phyloP scores from a whole-genome alignment of 2,888 invertebrate species.

The Agrotis ipsilon region DNA sequence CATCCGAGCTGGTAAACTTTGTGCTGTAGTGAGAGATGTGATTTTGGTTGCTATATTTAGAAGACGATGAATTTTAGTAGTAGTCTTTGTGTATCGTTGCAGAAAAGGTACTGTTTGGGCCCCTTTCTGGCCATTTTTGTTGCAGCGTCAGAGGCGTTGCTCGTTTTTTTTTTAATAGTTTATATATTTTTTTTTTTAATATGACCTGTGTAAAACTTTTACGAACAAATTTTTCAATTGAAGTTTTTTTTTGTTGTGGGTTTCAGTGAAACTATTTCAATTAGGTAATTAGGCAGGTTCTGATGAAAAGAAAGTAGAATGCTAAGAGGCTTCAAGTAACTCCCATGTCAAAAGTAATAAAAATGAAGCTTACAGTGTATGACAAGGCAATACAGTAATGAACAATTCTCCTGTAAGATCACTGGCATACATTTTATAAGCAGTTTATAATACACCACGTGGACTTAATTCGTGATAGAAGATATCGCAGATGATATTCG shows the following conservation, averaged over 20 bases:
- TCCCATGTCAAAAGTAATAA: neutral
- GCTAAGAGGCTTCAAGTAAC: neutral
- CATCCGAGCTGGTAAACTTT: constrained; percentile 57
- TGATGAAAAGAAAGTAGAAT: neutral
- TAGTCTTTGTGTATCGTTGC: no score
- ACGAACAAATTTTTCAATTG: neutral
- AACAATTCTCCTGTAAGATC: neutral
- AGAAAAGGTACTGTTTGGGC: no score
- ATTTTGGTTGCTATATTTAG: constrained; percentile 21
- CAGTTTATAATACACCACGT: neutral
- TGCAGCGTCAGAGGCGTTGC: no score
- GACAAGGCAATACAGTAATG: neutral
- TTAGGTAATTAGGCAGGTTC: no score
- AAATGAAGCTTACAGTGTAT: neutral
- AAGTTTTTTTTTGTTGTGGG: neutral
- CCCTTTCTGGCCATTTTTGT: no score
- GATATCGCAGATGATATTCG: no score
- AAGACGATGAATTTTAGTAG: neutral
- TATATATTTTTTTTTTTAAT: neutral
- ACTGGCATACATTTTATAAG: neutral
- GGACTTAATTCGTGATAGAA: neutral
- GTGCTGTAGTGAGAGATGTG: constrained; percentile 47
- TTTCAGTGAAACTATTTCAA: neutral
- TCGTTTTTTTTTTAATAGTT: no score
- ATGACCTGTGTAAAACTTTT: neutral